Base-by-base conservation (phyloP, 1,140 invertebrate species). In the Lordiphosa mommai region DNA sequence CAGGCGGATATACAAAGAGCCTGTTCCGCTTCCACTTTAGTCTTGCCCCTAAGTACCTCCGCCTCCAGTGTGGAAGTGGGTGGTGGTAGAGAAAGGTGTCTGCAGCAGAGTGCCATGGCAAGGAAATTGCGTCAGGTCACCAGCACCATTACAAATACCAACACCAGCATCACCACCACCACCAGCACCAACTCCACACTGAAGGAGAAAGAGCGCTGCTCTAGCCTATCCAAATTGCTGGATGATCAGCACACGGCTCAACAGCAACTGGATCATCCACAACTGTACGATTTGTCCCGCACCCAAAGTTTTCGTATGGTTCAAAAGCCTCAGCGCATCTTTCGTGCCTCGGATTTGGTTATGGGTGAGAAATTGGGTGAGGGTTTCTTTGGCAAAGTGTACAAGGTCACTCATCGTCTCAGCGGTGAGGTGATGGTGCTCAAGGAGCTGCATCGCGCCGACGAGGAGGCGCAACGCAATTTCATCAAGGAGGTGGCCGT, bases 401-500 rank as follows among this genome's bases (percentile, higher is more conserved):
- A 93, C 86, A 95, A 96, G 90, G 96, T 97, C 13, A 97, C 95
- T 2, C 96, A 98, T 88, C 92, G 93, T 49, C 93, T 95, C 59
- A 98, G 96, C 0, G 94, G 94, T 49, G 96, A 98, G 90, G 93
- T 97, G 9, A 98, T 98, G 96, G 97, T 98, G 41, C 91, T 98
- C 9, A 98, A 98, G 87, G 96, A 98, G 87, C 91, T 98, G 56
- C 97, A 97, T 89, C 91, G 96, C 47, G 95, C 98, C 14, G 96
- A 98, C 85, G 96, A 97, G 88, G 96, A 96, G 85, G 96, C 97
- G 0, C 96, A 98, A 80, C 94, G 95, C 70, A 97, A 96, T 90
- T 98, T 98, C 88, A 90, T 98, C 8, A 97, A 98, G 91, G 96
- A 98, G 92, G 96, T 96, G 36, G 96, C 96, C 5, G 96, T 98